phyloP scores from a whole-genome alignment of 2,113 vertebrate genomes.

The Tamias sibiricus region DNA sequence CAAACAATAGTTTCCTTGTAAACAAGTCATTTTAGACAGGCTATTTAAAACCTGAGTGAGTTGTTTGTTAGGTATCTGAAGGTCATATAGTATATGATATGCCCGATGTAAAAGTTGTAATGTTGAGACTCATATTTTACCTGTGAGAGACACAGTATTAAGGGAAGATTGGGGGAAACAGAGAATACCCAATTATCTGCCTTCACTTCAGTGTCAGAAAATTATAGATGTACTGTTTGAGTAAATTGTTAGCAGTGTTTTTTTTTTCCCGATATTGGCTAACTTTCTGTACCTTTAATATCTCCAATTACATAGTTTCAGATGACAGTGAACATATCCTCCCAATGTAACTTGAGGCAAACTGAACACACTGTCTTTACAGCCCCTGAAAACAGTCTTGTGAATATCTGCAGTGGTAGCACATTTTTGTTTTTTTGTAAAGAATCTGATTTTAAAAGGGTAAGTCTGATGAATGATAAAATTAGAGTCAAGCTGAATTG shows the following conservation, averaged over 20 bases:
- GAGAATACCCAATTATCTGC: conserved; percentile 9
- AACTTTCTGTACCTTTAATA: conserved; percentile 40
- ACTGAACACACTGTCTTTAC: conserved; percentile 28
- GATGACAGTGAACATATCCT: conserved; percentile 46
- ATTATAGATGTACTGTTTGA: conserved; percentile 12
- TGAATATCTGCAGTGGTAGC: conserved; percentile 1
- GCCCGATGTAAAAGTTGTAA: conserved; percentile 34
- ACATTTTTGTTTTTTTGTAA: conserved; percentile 57
- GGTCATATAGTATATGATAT: neutral
- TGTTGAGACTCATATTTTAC: conserved; percentile 34
- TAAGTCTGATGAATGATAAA: conserved; percentile 48
- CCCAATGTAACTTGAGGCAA: conserved; percentile 50
- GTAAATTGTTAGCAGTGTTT: neutral
- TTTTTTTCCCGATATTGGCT: conserved; percentile 38
- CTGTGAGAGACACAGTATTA: neutral
- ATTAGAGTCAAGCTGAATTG: neutral
- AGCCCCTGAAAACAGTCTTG: neutral
- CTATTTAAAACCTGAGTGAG: neutral
- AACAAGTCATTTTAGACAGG: conserved; percentile 15
- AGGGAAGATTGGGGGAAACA: neutral
- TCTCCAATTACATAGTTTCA: conserved; percentile 66
- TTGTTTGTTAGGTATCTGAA: conserved; percentile 35
- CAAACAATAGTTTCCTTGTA: neutral
- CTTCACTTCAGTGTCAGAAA: conserved; percentile 30
- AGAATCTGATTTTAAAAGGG: neutral